Percentiles rank a stretch among this genome's conserved stretches.
phyloP scores from a whole-genome alignment of 2,888 invertebrate genomes.

The Lacanobia wlatinum region DNA sequence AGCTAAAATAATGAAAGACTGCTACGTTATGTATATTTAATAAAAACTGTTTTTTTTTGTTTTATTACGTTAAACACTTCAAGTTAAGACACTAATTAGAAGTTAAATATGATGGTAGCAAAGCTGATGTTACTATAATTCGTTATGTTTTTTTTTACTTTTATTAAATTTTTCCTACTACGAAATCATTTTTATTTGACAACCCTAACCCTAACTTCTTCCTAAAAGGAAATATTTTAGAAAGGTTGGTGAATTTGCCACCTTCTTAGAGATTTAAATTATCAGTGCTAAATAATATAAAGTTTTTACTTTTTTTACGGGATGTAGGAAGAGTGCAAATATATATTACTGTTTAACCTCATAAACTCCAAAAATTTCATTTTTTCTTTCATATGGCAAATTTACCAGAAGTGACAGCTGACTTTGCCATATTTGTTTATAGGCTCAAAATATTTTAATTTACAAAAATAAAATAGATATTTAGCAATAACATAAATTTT shows the following conservation, averaged over 20 bases:
- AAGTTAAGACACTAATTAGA: slow-evolving; percentile 1
- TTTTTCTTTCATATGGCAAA: slow-evolving; percentile 8
- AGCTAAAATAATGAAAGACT: neutral
- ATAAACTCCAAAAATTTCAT: neutral
- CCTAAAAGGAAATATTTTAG: neutral
- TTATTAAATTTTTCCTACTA: neutral
- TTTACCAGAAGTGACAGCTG: slow-evolving; percentile 6
- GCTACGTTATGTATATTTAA: neutral
- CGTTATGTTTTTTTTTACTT: neutral
- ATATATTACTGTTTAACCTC: slow-evolving; percentile 12
- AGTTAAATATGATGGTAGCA: neutral
- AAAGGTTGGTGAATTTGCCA: slow-evolving; percentile 34
- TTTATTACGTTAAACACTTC: slow-evolving; percentile 9
- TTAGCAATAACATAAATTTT: no score
- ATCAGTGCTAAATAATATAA: slow-evolving; percentile 35
- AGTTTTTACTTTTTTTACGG: slow-evolving; percentile 12
- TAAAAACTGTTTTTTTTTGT: neutral
- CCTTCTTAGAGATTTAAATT: slow-evolving; percentile 31
- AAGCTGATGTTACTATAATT: neutral
- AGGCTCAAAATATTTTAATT: neutral
- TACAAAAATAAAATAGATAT: no score
- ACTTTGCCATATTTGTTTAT: slow-evolving; percentile 15
- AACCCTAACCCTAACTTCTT: slow-evolving; percentile 1
- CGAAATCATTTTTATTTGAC: neutral
- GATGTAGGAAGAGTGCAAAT: slow-evolving; percentile 1